Percentiles rank a stretch among this genome's conserved stretches.
phyloP scores from a whole-genome alignment of 2,888 invertebrate species.

The Ischnura elegans region DNA sequence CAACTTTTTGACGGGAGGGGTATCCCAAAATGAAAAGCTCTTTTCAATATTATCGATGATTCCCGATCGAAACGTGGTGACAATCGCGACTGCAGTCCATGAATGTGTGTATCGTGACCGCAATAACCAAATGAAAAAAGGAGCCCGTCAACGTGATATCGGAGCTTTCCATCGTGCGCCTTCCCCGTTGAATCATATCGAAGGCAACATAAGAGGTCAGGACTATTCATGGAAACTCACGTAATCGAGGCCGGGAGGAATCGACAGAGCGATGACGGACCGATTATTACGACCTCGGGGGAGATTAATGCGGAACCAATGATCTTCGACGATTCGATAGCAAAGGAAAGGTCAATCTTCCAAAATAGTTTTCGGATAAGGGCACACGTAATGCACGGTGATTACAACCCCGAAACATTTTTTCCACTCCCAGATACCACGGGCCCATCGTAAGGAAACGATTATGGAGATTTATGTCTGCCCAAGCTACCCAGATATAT shows the following conservation, averaged over 20 bases:
- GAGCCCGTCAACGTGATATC: not conserved
- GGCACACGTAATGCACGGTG: not conserved
- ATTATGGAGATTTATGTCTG: not conserved
- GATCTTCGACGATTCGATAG: not conserved
- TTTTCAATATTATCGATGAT: not conserved
- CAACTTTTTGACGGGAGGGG: not conserved
- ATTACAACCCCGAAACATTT: not conserved
- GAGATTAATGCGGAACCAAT: constrained; percentile 4
- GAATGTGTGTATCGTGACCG: not conserved
- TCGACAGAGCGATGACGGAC: constrained; percentile 35
- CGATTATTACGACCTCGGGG: not conserved
- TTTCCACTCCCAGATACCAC: not conserved
- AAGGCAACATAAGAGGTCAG: not conserved
- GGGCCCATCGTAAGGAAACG: not conserved
- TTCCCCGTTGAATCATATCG: not conserved
- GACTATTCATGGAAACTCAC: constrained; percentile 26
- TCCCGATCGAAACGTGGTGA: not conserved
- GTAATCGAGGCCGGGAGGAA: not conserved
- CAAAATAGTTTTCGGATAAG: not conserved
- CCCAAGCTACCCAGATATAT: not conserved
- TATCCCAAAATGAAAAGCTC: not conserved
- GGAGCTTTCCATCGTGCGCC: not conserved
- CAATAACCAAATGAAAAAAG: not conserved
- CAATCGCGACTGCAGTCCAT: not conserved
- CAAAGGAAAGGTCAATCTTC: constrained; percentile 17